phyloP scores from a whole-genome alignment of 2,888 invertebrate species.

The Hyalella azteca region DNA sequence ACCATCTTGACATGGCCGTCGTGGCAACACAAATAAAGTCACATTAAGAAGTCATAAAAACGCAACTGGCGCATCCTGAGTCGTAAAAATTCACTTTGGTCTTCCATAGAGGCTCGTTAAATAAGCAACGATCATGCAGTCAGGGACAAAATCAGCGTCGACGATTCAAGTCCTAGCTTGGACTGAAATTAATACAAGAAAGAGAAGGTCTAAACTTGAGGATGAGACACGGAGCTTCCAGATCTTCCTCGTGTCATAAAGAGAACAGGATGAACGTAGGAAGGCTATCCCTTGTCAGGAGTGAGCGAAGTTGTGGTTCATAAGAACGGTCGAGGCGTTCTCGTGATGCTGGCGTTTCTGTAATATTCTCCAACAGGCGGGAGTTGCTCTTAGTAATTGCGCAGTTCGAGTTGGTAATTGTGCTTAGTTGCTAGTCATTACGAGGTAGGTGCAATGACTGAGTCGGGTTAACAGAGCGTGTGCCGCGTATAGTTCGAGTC shows the following conservation, averaged over 20 bases:
- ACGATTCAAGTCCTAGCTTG: not conserved
- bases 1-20: too few relatives aligned
- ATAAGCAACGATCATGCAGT: not conserved
- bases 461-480: too few relatives aligned
- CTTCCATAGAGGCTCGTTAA: not conserved
- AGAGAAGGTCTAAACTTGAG: not conserved
- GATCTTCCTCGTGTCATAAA: not conserved
- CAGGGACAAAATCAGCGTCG: not conserved
- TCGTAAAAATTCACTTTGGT: not conserved
- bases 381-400: conserved; percentile 9
- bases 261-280: not conserved
- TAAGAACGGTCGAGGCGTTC: not conserved
- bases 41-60: not conserved
- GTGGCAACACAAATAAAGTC: too few relatives aligned
- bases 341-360: not conserved
- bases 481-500: too few relatives aligned
- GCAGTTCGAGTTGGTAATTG: not conserved
- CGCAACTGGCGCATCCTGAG: too few relatives aligned
- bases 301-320: conserved; percentile 1
- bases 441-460: too few relatives aligned
- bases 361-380: not conserved
- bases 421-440: not conserved
- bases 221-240: too few relatives aligned
- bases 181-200: not conserved
- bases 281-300: not conserved